Evolutionary conservation across 2,888 invertebrate species (phyloP).

Genomic region (Linnaemya tessellans): DNA sequence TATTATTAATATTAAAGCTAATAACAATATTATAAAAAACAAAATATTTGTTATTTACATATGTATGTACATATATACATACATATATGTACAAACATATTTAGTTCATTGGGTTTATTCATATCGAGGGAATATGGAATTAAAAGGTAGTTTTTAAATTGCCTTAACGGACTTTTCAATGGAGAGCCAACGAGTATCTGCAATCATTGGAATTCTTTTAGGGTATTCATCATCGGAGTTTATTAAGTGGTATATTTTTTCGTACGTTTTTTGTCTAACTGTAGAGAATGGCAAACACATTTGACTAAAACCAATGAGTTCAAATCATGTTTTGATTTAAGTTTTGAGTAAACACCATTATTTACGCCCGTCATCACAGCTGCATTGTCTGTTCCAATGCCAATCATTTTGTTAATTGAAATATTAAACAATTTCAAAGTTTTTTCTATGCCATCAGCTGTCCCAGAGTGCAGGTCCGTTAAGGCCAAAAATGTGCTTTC

Average conservation of each 20-base stretch:
- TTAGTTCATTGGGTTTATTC: too few relatives aligned
- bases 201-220: slow-evolving; percentile 37
- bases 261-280: slow-evolving; percentile 25
- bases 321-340: slow-evolving; percentile 11
- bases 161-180: slow-evolving; percentile 43
- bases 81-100: too few relatives aligned
- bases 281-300: slow-evolving; percentile 28
- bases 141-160: slow-evolving; percentile 49
- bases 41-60: too few relatives aligned
- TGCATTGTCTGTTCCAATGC: slow-evolving; percentile 15
- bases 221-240: slow-evolving; percentile 31
- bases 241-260: slow-evolving; percentile 25
- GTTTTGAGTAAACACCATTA: slow-evolving; percentile 22
- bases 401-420: slow-evolving; percentile 22
- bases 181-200: slow-evolving; percentile 49
- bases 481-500: slow-evolving; percentile 28
- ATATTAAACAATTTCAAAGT: slow-evolving; percentile 12
- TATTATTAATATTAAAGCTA: too few relatives aligned
- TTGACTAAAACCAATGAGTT: slow-evolving; percentile 11
- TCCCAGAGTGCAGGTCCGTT: slow-evolving; percentile 13
- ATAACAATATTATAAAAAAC: too few relatives aligned
- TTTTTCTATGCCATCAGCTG: slow-evolving; percentile 17
- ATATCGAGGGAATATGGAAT: too few relatives aligned
- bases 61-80: too few relatives aligned
- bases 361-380: slow-evolving; percentile 26